Evolutionary conservation across 2,888 invertebrate genomes (phyloP), one percentile per base, ranked within the genome.

Genomic region (Crossocerus cetratus): DNA sequence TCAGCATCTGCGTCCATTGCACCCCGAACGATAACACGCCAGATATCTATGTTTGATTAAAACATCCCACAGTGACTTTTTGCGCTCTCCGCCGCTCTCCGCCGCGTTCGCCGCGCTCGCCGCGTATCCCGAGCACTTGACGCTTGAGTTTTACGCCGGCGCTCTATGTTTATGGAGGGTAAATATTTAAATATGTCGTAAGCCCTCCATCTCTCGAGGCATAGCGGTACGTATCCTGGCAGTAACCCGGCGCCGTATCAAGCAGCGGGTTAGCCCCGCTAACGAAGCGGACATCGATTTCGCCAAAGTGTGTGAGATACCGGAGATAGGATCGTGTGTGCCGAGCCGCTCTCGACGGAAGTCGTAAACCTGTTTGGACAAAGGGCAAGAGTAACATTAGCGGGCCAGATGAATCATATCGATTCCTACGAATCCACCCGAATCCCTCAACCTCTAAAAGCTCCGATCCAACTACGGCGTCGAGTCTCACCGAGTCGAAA

Each of bases 181-280:
- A 81, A 81, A 81, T 81, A 81, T 81, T 81, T 78, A 77, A 81
- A 81, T 76, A 69, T 76, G 72, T 62, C 70, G 69, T 76, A 77
- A 77, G 63, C 70, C 60, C 23, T 20, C 32, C 32, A 55, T 49
- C 49, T 32, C 8, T 32, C 32, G 5, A 32, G 32, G 5, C 32
- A 32, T 63, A 67, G 57, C 56, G 57, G 65, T 60, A 62, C 23
- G 42, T n/a, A 56, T 64, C 62, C 58, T 44, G 53, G 45, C 64
- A 55, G 69, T 64, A 69, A 63, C 65, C 72, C 68, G 49, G 58
- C 57, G 45, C 69, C 53, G 59, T 42, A n/a, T 61, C 58, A 62
- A 53, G 55, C 57, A 21, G 13, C 56, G 56, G 59, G 16, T 18
- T n/a, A n/a, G n/a, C 22, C 23, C 55, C 21, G 14, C 49, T 68